Percentiles rank a stretch among this genome's conserved stretches.
Conservation (phyloP, 2,113 vertebrate species). For the Conger conger region DNA sequence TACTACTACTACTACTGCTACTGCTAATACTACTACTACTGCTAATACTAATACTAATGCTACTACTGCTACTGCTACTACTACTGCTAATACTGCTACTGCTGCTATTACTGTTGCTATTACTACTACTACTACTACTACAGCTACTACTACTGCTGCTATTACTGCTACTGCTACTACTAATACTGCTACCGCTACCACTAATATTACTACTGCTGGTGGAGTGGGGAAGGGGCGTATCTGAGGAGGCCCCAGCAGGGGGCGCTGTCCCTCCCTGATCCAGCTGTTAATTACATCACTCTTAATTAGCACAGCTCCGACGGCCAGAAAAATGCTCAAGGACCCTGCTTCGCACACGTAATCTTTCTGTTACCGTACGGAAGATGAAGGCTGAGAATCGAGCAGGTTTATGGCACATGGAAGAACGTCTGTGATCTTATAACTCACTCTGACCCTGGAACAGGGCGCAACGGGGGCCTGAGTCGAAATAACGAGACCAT, state of each 20-base stretch:
- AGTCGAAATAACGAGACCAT: slow-evolving; percentile 36
- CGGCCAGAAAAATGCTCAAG: slow-evolving; percentile 20
- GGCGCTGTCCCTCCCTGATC: slow-evolving; percentile 26
- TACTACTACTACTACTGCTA: too few relatives aligned
- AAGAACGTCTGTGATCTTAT: slow-evolving; percentile 28
- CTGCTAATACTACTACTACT: too few relatives aligned
- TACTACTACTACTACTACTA: too few relatives aligned
- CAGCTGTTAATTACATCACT: slow-evolving; percentile 53
- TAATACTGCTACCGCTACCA: too few relatives aligned
- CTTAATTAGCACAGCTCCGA: slow-evolving; percentile 33
- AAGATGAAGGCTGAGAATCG: slow-evolving; percentile 21
- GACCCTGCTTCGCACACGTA: slow-evolving; percentile 20
- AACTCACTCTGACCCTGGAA: slow-evolving; percentile 32
- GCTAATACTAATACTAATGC: too few relatives aligned
- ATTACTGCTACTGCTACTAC: too few relatives aligned
- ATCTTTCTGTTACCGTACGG: background rate
- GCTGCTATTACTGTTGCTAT: too few relatives aligned
- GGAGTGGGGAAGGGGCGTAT: slow-evolving; percentile 30
- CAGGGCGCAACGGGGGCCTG: slow-evolving; percentile 4
- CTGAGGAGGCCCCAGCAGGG: slow-evolving; percentile 25
- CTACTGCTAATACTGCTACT: too few relatives aligned
- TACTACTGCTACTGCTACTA: too few relatives aligned
- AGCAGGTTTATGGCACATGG: slow-evolving; percentile 26
- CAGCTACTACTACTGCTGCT: too few relatives aligned
- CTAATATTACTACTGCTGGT: too few relatives aligned